Percentiles rank a stretch among this genome's conserved stretches.
These are phyloP conservation scores for Malachius bipustulatus DNA, from an alignment of 2,888 invertebrate genomes.

Conservation along the genomic window DNA sequence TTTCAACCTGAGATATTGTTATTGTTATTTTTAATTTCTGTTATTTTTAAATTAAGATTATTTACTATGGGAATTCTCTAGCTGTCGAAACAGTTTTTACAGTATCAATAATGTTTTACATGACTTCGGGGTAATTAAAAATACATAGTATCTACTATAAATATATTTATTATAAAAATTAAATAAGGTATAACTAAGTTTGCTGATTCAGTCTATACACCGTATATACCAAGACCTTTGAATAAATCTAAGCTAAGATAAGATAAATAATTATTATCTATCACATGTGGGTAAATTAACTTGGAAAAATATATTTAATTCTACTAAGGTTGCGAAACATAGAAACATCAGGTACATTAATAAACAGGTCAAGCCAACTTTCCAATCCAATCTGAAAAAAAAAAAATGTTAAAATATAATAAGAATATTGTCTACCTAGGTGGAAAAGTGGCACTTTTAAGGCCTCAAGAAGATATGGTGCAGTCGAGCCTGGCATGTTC, in stretches of 20 bases:
- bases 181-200: neutral
- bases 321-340: constrained; percentile 56
- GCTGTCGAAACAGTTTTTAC: no score
- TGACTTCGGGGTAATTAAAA: no score
- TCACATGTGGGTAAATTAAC: constrained; percentile 63
- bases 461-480: no score
- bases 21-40: no score
- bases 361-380: constrained; percentile 55
- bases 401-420: constrained; percentile 11
- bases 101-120: no score
- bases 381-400: constrained; percentile 48
- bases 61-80: no score
- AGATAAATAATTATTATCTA: constrained; percentile 28
- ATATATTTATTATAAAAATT: neutral
- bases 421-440: no score
- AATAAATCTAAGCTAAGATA: constrained; percentile 6
- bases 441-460: no score
- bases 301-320: constrained; percentile 62
- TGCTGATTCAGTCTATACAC: constrained; percentile 4
- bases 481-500: no score
- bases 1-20: no score
- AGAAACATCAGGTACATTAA: constrained; percentile 56
- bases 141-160: no score
- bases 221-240: constrained; percentile 6
- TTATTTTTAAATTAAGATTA: no score